phyloP scores from a whole-genome alignment of 2,888 invertebrate species.

The Rapana venosa region DNA sequence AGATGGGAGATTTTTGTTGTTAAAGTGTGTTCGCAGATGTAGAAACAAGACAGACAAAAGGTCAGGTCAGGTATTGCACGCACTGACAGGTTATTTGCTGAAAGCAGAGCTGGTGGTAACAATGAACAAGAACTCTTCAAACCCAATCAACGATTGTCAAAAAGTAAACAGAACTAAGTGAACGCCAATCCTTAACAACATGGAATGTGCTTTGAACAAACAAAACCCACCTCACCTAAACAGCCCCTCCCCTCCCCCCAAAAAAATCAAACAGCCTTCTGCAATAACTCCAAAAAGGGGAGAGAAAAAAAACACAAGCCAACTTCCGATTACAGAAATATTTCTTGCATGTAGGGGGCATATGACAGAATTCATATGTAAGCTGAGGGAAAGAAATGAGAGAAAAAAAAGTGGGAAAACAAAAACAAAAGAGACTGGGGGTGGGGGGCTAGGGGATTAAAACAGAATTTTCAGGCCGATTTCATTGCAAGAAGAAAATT shows the following conservation, averaged over 20 bases:
- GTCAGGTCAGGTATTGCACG: slow-evolving; percentile 35
- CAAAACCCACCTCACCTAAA: slow-evolving; percentile 29
- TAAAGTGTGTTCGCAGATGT: neutral
- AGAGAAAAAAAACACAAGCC: too few relatives aligned
- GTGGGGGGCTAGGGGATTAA: too few relatives aligned
- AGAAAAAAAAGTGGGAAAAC: too few relatives aligned
- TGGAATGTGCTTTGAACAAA: slow-evolving; percentile 34
- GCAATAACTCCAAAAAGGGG: neutral
- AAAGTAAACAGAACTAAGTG: neutral
- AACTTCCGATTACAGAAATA: too few relatives aligned
- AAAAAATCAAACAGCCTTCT: neutral
- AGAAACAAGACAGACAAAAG: neutral
- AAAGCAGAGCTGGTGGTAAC: slow-evolving; percentile 4
- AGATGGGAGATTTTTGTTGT: neutral
- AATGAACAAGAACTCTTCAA: slow-evolving; percentile 22
- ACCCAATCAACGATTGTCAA: slow-evolving; percentile 31
- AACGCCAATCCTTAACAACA: slow-evolving; percentile 22
- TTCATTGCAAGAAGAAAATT: too few relatives aligned
- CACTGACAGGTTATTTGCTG: slow-evolving; percentile 2
- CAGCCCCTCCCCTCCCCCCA: too few relatives aligned
- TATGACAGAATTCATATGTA: too few relatives aligned
- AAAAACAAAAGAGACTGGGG: too few relatives aligned
- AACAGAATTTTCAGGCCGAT: too few relatives aligned
- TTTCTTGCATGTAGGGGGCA: too few relatives aligned
- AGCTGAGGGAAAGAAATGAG: too few relatives aligned